Evolutionary conservation across 2,797 vertebrate genomes (phyloP), one percentile per base, ranked within the genome.

Genomic region (Halcyon smyrnensis): DNA sequence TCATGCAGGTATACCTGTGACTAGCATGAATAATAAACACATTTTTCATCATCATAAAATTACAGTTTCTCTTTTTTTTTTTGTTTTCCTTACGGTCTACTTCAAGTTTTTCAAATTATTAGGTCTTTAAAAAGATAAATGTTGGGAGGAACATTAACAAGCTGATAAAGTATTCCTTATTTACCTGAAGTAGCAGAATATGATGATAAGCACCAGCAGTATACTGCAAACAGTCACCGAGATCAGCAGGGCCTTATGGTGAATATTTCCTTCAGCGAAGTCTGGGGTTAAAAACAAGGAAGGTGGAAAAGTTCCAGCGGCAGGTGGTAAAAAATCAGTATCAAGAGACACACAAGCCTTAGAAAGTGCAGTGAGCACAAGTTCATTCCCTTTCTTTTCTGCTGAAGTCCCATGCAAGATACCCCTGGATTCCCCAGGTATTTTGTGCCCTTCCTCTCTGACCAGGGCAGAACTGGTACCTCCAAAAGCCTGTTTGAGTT

Each of bases 141-240:
- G 12, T 64, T 68, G 53, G 23, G 6, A 87, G n/a, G 32, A 93
- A 54, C 19, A 81, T 32, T 56, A 51, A 76, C 8, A 34, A 89
- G 9, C 30, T 43, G 8, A 25, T 41, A 71, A 39, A 59, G 11
- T 24, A 76, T 8, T 87, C 14, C 11, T 90, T 63, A 87, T 96
- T 98, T 97, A 99, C 99, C 99, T 99, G 97, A 98, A 98, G 97
- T 99, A 99, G 97, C 98, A 99, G 97, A 99, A 98, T 93, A 99
- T 76, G 39, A 99, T 97, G 96, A 99, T 97, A 60, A 99, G 92
- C 32, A 98, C 96, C 27, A 99, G 97, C 57, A 99, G 97, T 87
- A 99, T 96, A 74, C 98, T 98, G 97, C 98, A 99, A 86, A 99
- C 98, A 20, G 98, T 98, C 91, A 99, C 97, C 5, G 99, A 99